These are phyloP conservation scores for Aurelia aurita DNA, from an alignment of 30 jellyfish, hydroid and myxozoan species.

Conservation along the genomic window DNA sequence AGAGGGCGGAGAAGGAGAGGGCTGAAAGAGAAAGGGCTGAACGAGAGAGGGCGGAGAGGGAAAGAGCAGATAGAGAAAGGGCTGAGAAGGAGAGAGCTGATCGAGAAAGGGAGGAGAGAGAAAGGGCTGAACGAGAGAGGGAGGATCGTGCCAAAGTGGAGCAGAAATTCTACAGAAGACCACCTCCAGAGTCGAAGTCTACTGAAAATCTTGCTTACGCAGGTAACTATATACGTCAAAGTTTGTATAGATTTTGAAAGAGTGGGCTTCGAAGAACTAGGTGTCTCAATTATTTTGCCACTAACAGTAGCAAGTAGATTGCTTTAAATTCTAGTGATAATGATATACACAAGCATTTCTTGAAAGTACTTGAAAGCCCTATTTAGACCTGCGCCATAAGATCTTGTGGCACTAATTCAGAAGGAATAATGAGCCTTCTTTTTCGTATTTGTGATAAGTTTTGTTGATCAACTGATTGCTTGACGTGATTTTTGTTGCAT, in stretches of 20 bases:
- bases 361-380: too few relatives aligned
- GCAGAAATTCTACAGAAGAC: constrained; percentile 5
- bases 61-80: constrained; percentile 32
- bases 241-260: neutral
- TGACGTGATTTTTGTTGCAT: too few relatives aligned
- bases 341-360: too few relatives aligned
- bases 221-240: neutral
- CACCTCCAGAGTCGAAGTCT: constrained; percentile 21
- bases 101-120: constrained; percentile 9
- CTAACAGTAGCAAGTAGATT: too few relatives aligned
- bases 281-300: too few relatives aligned
- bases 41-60: constrained; percentile 28
- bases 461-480: too few relatives aligned
- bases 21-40: constrained; percentile 47
- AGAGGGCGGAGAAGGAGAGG: constrained; percentile 25
- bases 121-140: neutral
- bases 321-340: too few relatives aligned
- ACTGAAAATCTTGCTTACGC: constrained; percentile 3
- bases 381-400: too few relatives aligned
- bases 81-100: constrained; percentile 20
- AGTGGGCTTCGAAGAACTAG: too few relatives aligned
- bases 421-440: too few relatives aligned
- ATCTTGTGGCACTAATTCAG: too few relatives aligned
- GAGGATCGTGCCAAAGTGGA: neutral
- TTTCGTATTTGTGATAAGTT: too few relatives aligned